Evolutionary conservation across 1,140 invertebrate genomes (phyloP).

Genomic region (Apocrypta bakeri): DNA sequence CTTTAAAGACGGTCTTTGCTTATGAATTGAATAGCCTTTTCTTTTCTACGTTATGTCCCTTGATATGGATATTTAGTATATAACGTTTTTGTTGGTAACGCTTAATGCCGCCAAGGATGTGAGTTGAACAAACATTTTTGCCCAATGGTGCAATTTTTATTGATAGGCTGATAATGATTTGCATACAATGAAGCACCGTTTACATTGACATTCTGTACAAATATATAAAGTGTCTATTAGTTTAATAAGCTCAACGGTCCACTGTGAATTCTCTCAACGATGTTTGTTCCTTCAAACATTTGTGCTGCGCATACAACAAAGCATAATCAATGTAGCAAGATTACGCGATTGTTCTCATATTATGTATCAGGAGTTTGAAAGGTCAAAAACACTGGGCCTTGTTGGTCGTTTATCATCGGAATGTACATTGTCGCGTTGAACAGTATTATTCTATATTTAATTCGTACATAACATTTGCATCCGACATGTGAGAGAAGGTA

Average conservation of each 20-base stretch:
- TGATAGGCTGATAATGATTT: slow-evolving; percentile 26
- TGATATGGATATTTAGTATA: no score
- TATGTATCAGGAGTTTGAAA: background rate
- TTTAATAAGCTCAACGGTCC: slow-evolving; percentile 40
- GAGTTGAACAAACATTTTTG: no score
- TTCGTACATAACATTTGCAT: background rate
- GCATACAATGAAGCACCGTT: slow-evolving; percentile 32
- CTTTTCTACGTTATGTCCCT: no score
- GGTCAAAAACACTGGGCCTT: background rate
- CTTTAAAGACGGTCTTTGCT: no score
- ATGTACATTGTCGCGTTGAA: background rate
- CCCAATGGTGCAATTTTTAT: no score
- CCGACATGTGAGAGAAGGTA: background rate
- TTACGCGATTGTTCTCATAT: background rate
- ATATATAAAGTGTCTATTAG: slow-evolving; percentile 17
- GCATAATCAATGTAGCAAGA: background rate
- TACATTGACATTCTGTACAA: slow-evolving; percentile 25
- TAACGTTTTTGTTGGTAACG: no score
- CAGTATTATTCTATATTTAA: background rate
- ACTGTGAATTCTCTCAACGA: no score
- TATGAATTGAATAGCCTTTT: no score
- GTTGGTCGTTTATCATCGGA: background rate
- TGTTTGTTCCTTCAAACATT: slow-evolving; percentile 12
- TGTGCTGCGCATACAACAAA: background rate
- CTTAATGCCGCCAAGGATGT: no score